phyloP scores from a whole-genome alignment of 1,140 invertebrate species.

The Cyclargus thomasi region DNA sequence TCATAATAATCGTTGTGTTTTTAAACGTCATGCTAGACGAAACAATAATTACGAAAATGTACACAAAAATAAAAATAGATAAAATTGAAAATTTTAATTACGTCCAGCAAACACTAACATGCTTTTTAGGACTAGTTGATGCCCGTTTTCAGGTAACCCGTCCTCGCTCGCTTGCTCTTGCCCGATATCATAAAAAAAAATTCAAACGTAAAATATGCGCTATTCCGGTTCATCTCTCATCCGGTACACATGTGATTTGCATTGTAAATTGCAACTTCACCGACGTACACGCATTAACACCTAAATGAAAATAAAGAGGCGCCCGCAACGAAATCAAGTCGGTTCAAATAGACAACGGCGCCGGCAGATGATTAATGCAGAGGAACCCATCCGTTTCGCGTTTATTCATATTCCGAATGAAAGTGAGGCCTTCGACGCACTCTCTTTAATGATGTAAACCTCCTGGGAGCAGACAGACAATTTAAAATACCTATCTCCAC shows the following conservation, averaged over 20 bases:
- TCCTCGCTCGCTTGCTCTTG: too few species aligned
- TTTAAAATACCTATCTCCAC: conserved; percentile 49
- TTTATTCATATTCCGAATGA: conserved; percentile 52
- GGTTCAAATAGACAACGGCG: conserved; percentile 23
- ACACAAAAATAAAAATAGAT: too few species aligned
- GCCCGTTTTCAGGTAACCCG: too few species aligned
- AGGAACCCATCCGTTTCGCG: conserved; percentile 34
- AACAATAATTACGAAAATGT: too few species aligned
- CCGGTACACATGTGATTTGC: not conserved
- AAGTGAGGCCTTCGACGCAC: conserved; percentile 47
- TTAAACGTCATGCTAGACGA: too few species aligned
- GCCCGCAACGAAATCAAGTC: conserved; percentile 8
- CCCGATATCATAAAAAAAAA: too few species aligned
- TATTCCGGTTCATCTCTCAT: not conserved
- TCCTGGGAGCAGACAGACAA: conserved; percentile 45
- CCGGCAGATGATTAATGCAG: conserved; percentile 40
- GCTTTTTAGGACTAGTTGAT: too few species aligned
- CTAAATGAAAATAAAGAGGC: conserved; percentile 11
- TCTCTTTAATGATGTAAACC: conserved; percentile 50
- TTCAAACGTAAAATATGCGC: too few species aligned
- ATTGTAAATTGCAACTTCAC: not conserved
- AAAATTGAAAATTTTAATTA: too few species aligned
- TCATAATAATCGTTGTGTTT: too few species aligned
- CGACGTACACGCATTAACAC: not conserved
- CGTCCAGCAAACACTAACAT: too few species aligned